Evolutionary conservation across 2,888 invertebrate genomes (phyloP).

Genomic region (Stictocephala bisonia): DNA sequence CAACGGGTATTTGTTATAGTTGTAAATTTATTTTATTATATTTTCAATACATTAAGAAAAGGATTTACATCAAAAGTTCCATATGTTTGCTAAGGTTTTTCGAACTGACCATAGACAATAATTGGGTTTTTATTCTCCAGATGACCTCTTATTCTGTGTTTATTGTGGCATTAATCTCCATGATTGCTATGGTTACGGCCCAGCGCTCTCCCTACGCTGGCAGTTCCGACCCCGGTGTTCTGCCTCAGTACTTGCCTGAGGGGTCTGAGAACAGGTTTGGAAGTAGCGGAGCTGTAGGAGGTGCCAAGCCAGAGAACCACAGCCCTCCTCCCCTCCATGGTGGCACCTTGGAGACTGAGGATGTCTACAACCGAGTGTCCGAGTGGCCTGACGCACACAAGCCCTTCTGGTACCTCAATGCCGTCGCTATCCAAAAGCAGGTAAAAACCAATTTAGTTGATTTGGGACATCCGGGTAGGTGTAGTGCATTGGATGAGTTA

Average conservation of each 20-base stretch:
- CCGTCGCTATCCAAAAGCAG: slow-evolving; percentile 2
- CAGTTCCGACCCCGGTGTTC: slow-evolving; percentile 6
- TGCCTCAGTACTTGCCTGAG: slow-evolving; percentile 2
- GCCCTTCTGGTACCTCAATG: slow-evolving; percentile 33
- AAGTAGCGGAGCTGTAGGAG: not conserved
- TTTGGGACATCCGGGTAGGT: too few species aligned
- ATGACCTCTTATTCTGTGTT: not conserved
- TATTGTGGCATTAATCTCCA: not conserved
- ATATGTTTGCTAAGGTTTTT: too few species aligned
- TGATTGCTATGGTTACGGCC: not conserved
- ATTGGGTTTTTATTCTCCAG: not conserved
- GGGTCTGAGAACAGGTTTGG: not conserved
- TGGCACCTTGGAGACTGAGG: slow-evolving; percentile 21
- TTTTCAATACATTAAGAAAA: too few species aligned
- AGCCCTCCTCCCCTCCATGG: not conserved
- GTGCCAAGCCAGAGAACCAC: not conserved
- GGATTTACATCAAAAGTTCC: too few species aligned
- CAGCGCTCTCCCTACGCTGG: slow-evolving; percentile 8
- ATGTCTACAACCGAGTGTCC: slow-evolving; percentile 18
- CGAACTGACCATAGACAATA: not conserved
- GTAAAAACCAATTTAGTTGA: too few species aligned
- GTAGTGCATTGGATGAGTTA: too few species aligned
- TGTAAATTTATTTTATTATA: too few species aligned
- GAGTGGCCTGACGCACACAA: slow-evolving; percentile 15
- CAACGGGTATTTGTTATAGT: too few species aligned